Evolutionary conservation across 2,797 vertebrate species (phyloP).

Genomic region (Jordanella pulchra): DNA sequence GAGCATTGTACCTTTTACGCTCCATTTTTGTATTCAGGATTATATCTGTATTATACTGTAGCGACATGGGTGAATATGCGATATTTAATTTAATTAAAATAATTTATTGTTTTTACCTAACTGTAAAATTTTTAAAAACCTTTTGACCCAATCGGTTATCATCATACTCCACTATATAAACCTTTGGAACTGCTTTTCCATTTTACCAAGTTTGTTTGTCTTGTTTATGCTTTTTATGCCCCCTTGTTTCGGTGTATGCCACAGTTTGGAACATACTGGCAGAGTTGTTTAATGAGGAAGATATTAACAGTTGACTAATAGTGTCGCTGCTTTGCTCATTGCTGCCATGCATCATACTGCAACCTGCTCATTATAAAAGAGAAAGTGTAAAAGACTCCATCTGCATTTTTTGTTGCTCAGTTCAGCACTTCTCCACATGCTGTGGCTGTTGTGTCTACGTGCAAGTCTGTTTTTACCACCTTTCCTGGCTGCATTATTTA

Average conservation of each 20-base stretch:
- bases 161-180: background rate
- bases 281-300: slow-evolving; percentile 43
- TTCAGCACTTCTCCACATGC: slow-evolving; percentile 69
- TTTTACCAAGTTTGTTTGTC: background rate
- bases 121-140: too few relatives aligned
- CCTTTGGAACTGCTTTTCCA: too few relatives aligned
- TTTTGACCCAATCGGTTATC: background rate
- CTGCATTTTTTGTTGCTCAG: slow-evolving; percentile 73
- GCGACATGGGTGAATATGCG: background rate
- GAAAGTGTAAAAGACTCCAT: slow-evolving; percentile 49
- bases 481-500: slow-evolving; percentile 54
- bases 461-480: slow-evolving; percentile 26
- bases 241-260: slow-evolving; percentile 19
- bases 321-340: slow-evolving; percentile 68
- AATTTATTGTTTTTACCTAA: background rate
- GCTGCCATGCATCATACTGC: slow-evolving; percentile 72
- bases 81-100: background rate
- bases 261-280: slow-evolving; percentile 13
- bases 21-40: too few relatives aligned
- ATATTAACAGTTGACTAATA: slow-evolving; percentile 73
- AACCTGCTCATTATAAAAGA: slow-evolving; percentile 69
- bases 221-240: background rate
- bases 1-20: too few relatives aligned
- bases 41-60: background rate
- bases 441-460: slow-evolving; percentile 20